Percentiles rank a stretch among this genome's conserved stretches.
These are phyloP conservation scores for Cavia aperea DNA, from an alignment of 2,113 vertebrate genomes.

Conservation along the genomic window DNA sequence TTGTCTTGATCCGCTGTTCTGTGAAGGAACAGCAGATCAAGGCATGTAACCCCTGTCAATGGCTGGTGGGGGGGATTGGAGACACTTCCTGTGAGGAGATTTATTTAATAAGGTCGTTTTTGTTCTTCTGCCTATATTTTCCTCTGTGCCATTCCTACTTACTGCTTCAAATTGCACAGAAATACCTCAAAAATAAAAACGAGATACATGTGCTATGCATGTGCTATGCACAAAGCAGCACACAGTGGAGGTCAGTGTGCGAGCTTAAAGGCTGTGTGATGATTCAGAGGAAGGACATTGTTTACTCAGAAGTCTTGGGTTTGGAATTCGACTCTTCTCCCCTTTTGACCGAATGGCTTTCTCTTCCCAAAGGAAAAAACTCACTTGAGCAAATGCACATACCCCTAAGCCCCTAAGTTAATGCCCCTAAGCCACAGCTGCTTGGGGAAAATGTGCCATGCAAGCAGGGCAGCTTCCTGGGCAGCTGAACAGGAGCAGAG, in stretches of 20 bases:
- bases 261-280: background rate
- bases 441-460: conserved; percentile 28
- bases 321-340: background rate
- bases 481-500: background rate
- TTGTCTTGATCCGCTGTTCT: background rate
- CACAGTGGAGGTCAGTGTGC: background rate
- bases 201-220: background rate
- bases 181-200: background rate
- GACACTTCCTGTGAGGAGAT: too few relatives aligned
- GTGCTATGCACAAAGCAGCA: background rate
- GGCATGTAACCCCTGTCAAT: background rate
- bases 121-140: background rate
- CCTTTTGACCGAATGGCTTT: background rate
- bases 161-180: background rate
- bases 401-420: background rate
- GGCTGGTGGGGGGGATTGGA: background rate
- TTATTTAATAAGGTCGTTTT: background rate
- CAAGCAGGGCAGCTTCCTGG: conserved; percentile 41
- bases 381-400: background rate
- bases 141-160: background rate
- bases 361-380: background rate
- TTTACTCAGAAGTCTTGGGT: background rate
- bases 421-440: background rate
- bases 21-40: background rate
- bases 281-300: background rate